A percentile compares a stretch with the other conserved stretches of the same genome.
These are phyloP conservation scores for Euglossa dilemma DNA, from an alignment of 1,140 invertebrate genomes.

Conservation along the genomic window DNA sequence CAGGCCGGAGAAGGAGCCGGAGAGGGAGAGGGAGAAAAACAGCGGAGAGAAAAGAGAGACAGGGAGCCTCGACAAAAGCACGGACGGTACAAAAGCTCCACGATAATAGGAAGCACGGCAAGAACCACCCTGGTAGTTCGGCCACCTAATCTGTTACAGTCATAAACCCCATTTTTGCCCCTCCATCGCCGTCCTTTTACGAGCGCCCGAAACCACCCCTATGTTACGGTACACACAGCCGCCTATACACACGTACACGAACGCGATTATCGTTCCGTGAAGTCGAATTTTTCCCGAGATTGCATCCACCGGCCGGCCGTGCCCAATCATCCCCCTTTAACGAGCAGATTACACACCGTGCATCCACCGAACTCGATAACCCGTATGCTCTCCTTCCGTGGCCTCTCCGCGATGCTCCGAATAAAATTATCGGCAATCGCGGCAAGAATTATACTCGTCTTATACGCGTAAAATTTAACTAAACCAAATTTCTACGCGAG, in stretches of 20 bases:
- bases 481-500: too few species aligned
- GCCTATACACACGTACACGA: constrained; percentile 1
- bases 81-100: constrained; percentile 69
- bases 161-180: constrained; percentile 76
- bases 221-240: neutral
- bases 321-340: constrained; percentile 21
- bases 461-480: too few species aligned
- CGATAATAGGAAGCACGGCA: constrained; percentile 73
- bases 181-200: constrained; percentile 50
- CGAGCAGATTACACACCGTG: constrained; percentile 13
- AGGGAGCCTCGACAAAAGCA: constrained; percentile 59
- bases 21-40: constrained; percentile 27
- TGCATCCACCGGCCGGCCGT: constrained; percentile 28
- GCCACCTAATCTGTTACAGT: constrained; percentile 76
- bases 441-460: too few species aligned
- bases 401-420: neutral
- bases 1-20: neutral
- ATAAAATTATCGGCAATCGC: neutral
- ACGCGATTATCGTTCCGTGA: neutral
- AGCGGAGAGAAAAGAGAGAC: constrained; percentile 8
- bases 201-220: constrained; percentile 54
- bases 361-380: neutral
- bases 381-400: neutral
- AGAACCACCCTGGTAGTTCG: constrained; percentile 69
- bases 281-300: constrained; percentile 54